A percentile compares a stretch with the other conserved stretches of the same genome.
Conservation (phyloP, 2,888 invertebrate genomes). For the Athalia circularis region DNA sequence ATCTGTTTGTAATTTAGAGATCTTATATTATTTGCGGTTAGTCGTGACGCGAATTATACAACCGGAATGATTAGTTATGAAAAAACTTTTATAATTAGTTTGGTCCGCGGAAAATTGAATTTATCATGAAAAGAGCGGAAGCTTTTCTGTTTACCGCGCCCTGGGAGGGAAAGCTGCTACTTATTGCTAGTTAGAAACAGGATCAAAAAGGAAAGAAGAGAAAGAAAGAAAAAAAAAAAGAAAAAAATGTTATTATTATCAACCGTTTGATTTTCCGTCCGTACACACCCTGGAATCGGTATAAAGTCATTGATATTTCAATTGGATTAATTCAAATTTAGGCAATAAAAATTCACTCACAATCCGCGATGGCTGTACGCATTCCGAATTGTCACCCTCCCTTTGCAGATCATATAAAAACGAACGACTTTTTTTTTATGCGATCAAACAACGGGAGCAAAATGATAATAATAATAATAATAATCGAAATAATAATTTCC, state of each 20-base stretch:
- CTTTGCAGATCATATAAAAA: neutral
- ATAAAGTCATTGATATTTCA: constrained; percentile 12
- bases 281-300: constrained; percentile 3
- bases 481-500: too few species aligned
- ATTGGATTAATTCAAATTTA: constrained; percentile 23
- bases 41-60: too few species aligned
- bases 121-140: too few species aligned
- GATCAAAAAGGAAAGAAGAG: constrained; percentile 16
- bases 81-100: too few species aligned
- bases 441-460: neutral
- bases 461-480: neutral
- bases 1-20: too few species aligned
- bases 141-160: too few species aligned
- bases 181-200: neutral
- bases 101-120: too few species aligned
- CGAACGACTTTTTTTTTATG: neutral
- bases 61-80: too few species aligned
- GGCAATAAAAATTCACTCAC: constrained; percentile 5
- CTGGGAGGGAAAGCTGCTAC: too few species aligned
- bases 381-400: neutral
- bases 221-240: neutral
- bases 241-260: constrained; percentile 21
- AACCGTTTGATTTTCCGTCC: constrained; percentile 24
- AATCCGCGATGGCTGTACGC: neutral
- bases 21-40: too few species aligned